Evolutionary conservation across 2,888 invertebrate species (phyloP), one percentile per base, ranked within the genome.

Genomic region (Gortyna flavago): DNA sequence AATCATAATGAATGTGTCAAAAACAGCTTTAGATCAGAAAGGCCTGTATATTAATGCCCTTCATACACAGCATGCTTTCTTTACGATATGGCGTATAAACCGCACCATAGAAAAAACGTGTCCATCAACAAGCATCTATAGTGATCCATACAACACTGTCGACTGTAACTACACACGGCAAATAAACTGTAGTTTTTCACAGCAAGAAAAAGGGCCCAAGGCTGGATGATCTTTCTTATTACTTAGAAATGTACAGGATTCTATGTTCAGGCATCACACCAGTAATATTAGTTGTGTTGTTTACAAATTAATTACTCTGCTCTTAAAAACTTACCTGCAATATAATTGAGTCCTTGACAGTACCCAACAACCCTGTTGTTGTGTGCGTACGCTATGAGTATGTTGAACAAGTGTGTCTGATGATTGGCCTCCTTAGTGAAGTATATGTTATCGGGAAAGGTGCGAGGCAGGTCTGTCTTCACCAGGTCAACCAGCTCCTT

Each of bases 271-370:
- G 9, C n/a, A 54, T 25, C 54, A 54, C 25, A 54, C 25, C 3
- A 54, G 21, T 21, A 11, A 67, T 48, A 1, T 8, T 70, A 41
- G 1, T 57, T 35, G 2, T n/a, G 9, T 0, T 41, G 41, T 68
- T 41, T n/a, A 32, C 9, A 32, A 71, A 71, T 44, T 13, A n/a
- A 57, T 35, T 16, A 8, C 21, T 57, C 3, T n/a, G 16, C 1
- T 66, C 2, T n/a, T 48, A 9, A 35, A 68, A 66, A 87, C 90
- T 89, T 91, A 95, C 98, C 98, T 91, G 99, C 99, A 89, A 99
- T 98, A 93, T 99, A 99, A 96, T 99, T 99, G 83, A 99, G 96
- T 71, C 99, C 99, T 97, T 99, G 99, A 92, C 99, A 99, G 94
- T 99, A 99, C 51, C 99, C 99, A 89, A 99, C 98, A 77, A 97